These are phyloP conservation scores for Drosophila punjabiensis DNA, from an alignment of 1,140 invertebrate species.

Conservation along the genomic window DNA sequence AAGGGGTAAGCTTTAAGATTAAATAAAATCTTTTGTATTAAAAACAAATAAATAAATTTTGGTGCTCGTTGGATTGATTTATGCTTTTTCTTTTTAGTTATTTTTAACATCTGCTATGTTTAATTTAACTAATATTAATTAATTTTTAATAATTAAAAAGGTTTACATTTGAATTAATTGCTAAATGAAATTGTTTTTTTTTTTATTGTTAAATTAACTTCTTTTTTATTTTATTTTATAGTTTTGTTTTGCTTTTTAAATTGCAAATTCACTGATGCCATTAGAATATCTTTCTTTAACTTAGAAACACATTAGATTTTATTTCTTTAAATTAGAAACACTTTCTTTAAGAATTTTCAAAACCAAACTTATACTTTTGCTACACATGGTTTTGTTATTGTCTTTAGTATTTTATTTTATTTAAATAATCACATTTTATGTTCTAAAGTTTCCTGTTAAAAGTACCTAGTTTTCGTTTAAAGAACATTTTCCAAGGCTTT, in stretches of 20 bases:
- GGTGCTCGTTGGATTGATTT: no score
- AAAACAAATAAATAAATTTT: no score
- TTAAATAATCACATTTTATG: neutral
- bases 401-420: neutral
- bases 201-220: neutral
- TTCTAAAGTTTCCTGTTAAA: neutral
- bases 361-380: neutral
- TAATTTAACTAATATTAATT: neutral
- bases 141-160: neutral
- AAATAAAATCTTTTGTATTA: no score
- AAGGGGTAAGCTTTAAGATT: no score
- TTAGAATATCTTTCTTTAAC: neutral
- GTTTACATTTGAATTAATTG: neutral
- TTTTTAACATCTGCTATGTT: no score
- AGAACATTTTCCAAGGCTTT: neutral
- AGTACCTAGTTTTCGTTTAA: neutral
- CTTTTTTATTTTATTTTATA: neutral
- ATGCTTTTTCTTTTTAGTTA: no score
- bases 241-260: fast-evolving
- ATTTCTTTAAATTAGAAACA: neutral
- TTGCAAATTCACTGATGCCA: neutral
- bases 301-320: neutral
- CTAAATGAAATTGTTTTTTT: neutral
- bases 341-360: neutral
- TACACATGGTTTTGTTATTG: neutral